Conservation (phyloP, 2,888 invertebrate species). For the Lymantria monacha region DNA sequence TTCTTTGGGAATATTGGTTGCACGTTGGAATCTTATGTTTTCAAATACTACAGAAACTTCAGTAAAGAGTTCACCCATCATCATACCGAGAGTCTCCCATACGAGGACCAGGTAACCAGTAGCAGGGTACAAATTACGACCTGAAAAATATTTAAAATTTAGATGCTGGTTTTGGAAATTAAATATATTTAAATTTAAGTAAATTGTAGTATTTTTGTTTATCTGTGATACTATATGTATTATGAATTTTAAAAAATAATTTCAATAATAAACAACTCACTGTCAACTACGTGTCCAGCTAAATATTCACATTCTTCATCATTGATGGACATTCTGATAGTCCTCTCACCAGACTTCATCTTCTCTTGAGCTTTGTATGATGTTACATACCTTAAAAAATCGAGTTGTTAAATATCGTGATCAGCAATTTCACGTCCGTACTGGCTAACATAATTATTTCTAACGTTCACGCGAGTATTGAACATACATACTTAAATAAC, state of each 20-base stretch:
- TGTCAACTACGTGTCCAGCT: constrained; percentile 92
- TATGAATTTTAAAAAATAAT: background rate
- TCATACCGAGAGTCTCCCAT: constrained; percentile 90
- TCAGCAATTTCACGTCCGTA: too few species aligned
- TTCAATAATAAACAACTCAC: constrained; percentile 61
- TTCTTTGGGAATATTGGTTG: constrained; percentile 89
- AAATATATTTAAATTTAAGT: background rate
- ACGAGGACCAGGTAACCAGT: constrained; percentile 90
- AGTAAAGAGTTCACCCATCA: constrained; percentile 85
- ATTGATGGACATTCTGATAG: constrained; percentile 80
- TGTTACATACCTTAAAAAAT: constrained; percentile 81
- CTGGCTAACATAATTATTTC: too few species aligned
- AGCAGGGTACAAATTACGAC: constrained; percentile 91
- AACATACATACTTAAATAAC: too few species aligned
- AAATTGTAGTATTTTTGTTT: too few species aligned
- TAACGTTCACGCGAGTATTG: too few species aligned
- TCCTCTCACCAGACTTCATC: constrained; percentile 85
- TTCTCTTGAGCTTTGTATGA: constrained; percentile 86
- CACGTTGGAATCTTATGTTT: constrained; percentile 91
- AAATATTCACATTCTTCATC: constrained; percentile 88
- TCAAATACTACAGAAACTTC: constrained; percentile 92
- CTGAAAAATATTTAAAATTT: constrained; percentile 44
- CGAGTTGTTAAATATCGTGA: too few species aligned
- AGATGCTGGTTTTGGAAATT: background rate
- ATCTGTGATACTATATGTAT: background rate